Conservation (phyloP, 2,888 invertebrate genomes). For the Microplitis manilae region DNA sequence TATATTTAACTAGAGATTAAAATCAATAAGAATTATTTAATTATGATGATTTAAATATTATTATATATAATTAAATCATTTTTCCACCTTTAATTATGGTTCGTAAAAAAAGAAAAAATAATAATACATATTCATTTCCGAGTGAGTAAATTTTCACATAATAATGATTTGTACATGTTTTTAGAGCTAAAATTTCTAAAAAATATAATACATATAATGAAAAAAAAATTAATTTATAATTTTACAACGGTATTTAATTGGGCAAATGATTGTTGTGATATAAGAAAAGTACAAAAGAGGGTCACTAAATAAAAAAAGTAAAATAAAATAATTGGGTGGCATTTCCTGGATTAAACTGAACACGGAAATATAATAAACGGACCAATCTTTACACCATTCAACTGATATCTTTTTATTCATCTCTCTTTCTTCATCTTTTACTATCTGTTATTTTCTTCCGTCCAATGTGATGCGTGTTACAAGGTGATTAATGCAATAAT, state of each 20-base stretch:
- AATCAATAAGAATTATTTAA: background rate
- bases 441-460: slow-evolving; percentile 2
- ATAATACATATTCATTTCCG: slow-evolving; percentile 9
- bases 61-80: slow-evolving; percentile 8
- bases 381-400: slow-evolving; percentile 28
- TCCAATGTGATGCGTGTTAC: slow-evolving; percentile 33
- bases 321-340: slow-evolving; percentile 32
- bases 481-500: slow-evolving; percentile 35
- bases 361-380: slow-evolving; percentile 30
- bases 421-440: slow-evolving; percentile 6
- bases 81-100: background rate
- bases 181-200: background rate
- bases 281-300: slow-evolving; percentile 27
- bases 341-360: slow-evolving; percentile 43
- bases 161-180: background rate
- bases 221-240: slow-evolving; percentile 14
- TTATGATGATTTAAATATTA: slow-evolving; percentile 6
- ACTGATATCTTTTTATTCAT: slow-evolving; percentile 6
- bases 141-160: background rate
- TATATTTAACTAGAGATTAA: background rate
- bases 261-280: slow-evolving; percentile 7
- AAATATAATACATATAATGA: background rate
- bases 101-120: background rate
- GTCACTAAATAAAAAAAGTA: slow-evolving; percentile 23
- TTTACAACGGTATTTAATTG: slow-evolving; percentile 9